Evolutionary conservation across 2,113 vertebrate genomes (phyloP).

Genomic region (Epinephelus fuscoguttatus): DNA sequence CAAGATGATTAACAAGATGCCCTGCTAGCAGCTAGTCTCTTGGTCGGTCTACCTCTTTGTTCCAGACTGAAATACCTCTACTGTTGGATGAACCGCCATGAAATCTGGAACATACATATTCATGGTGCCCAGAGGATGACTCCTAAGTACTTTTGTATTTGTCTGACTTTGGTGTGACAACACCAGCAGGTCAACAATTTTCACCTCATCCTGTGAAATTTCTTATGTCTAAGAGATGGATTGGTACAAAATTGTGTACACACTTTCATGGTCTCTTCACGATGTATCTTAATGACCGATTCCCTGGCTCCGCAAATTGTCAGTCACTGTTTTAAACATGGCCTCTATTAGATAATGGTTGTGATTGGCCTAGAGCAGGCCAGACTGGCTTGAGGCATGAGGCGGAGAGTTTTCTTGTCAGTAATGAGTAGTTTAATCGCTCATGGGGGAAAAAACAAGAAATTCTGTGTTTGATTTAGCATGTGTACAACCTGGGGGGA

Average conservation of each 20-base stretch:
- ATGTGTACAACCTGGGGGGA: constrained; percentile 4
- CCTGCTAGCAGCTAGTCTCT: background rate
- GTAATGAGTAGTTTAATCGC: background rate
- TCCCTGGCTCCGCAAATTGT: too few relatives aligned
- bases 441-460: background rate
- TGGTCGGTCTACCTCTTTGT: too few relatives aligned
- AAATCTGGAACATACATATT: background rate
- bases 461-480: constrained; percentile 5
- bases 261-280: background rate
- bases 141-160: too few relatives aligned
- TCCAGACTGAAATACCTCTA: too few relatives aligned
- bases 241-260: background rate
- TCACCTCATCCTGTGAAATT: background rate
- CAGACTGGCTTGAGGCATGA: background rate
- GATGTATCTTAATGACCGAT: background rate
- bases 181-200: background rate
- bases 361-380: too few relatives aligned
- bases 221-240: background rate
- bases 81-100: background rate
- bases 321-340: too few relatives aligned
- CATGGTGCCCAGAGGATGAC: too few relatives aligned
- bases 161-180: background rate
- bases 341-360: too few relatives aligned
- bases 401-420: background rate
- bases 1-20: background rate